phyloP scores from a whole-genome alignment of 2,113 vertebrate genomes.

The Scortum barcoo region DNA sequence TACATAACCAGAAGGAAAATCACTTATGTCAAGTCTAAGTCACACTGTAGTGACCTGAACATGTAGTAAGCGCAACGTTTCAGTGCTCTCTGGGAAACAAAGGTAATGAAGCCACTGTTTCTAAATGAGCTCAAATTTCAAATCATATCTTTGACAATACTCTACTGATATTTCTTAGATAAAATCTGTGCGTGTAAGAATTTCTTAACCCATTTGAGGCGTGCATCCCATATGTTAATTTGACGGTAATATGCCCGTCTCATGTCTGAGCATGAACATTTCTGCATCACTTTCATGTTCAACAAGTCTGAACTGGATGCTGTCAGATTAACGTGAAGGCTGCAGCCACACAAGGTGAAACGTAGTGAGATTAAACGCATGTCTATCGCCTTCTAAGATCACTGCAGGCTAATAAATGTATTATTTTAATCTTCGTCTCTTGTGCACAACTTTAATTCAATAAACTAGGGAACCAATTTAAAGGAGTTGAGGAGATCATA shows the following conservation, averaged over 20 bases:
- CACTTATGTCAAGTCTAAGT: too few relatives aligned
- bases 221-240: too few relatives aligned
- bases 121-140: too few relatives aligned
- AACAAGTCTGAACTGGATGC: neutral
- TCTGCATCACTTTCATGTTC: neutral
- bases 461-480: neutral
- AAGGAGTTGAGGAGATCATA: neutral
- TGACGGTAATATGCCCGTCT: too few relatives aligned
- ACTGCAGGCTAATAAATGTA: neutral
- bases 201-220: neutral
- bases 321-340: neutral
- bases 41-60: neutral
- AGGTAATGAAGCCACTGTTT: neutral
- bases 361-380: neutral
- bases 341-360: neutral
- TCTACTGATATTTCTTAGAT: neutral
- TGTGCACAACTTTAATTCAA: neutral
- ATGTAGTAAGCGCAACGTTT: neutral
- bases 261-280: neutral
- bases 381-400: neutral
- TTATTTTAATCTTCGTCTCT: neutral
- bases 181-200: neutral
- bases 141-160: too few relatives aligned
- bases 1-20: too few relatives aligned
- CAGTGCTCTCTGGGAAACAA: neutral